Evolutionary conservation across 2,888 invertebrate species (phyloP).

Genomic region (Acanthacorydalis orientalis): DNA sequence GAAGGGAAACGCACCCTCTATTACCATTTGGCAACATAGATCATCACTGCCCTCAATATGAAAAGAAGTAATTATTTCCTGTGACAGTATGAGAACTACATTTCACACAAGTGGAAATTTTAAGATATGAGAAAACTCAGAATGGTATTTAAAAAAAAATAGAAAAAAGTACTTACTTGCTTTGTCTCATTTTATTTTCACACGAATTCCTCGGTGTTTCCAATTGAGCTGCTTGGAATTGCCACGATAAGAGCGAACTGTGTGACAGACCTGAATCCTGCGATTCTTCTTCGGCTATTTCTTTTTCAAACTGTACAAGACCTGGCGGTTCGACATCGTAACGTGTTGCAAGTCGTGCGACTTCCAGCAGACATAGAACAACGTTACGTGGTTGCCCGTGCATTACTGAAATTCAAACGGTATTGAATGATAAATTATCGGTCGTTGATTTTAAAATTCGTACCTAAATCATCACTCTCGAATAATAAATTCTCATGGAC

Average conservation of each 20-base stretch:
- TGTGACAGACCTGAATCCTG: constrained; percentile 43
- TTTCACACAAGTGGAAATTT: too few relatives aligned
- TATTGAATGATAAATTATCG: not conserved
- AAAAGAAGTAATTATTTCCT: too few relatives aligned
- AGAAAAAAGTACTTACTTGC: constrained; percentile 10
- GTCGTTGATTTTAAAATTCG: not conserved
- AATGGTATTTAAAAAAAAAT: too few relatives aligned
- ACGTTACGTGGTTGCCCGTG: constrained; percentile 74
- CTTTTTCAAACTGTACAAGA: constrained; percentile 67
- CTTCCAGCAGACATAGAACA: constrained; percentile 68
- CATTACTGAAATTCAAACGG: constrained; percentile 37
- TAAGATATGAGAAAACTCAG: too few relatives aligned
- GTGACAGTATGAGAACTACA: too few relatives aligned
- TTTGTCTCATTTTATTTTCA: constrained; percentile 31
- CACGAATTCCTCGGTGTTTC: constrained; percentile 9
- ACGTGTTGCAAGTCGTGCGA: constrained; percentile 62
- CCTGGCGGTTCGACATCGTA: constrained; percentile 68
- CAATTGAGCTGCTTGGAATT: constrained; percentile 38
- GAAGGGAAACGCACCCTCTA: too few relatives aligned
- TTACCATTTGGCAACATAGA: too few relatives aligned
- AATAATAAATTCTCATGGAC: constrained; percentile 78
- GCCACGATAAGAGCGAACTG: constrained; percentile 46
- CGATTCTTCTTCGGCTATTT: constrained; percentile 66
- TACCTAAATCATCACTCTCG: constrained; percentile 80
- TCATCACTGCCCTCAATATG: too few relatives aligned